phyloP scores from a whole-genome alignment of 2,797 vertebrate genomes.

The Schizothorax lantsangensis region DNA sequence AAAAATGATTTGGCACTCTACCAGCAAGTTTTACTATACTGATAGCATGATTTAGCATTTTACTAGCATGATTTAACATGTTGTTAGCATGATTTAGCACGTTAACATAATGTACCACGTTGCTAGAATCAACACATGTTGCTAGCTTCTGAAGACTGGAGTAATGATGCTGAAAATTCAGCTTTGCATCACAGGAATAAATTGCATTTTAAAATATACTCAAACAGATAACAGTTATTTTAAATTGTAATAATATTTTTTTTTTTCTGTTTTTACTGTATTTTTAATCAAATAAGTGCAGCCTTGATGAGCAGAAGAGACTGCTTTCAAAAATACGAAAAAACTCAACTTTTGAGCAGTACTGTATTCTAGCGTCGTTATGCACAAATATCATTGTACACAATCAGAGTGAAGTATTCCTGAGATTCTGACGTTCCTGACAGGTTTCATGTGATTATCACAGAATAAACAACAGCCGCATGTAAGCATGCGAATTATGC shows the following conservation, averaged over 20 bases:
- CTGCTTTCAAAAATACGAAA: background rate
- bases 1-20: background rate
- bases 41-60: background rate
- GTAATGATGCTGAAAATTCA: background rate
- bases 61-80: background rate
- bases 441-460: constrained; percentile 24
- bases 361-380: background rate
- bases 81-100: background rate
- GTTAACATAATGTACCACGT: background rate
- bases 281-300: background rate
- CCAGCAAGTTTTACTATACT: background rate
- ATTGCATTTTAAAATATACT: background rate
- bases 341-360: background rate
- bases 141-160: background rate
- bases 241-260: background rate
- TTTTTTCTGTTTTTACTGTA: background rate
- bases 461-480: constrained; percentile 40
- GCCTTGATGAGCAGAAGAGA: background rate
- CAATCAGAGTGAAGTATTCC: background rate
- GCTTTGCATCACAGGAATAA: background rate
- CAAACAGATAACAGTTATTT: background rate
- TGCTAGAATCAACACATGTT: background rate
- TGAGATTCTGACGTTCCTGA: constrained; percentile 5
- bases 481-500: constrained; percentile 59
- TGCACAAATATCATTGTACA: background rate